Base-by-base conservation (phyloP, 2,888 invertebrate species). In the Odontothrips loti region DNA sequence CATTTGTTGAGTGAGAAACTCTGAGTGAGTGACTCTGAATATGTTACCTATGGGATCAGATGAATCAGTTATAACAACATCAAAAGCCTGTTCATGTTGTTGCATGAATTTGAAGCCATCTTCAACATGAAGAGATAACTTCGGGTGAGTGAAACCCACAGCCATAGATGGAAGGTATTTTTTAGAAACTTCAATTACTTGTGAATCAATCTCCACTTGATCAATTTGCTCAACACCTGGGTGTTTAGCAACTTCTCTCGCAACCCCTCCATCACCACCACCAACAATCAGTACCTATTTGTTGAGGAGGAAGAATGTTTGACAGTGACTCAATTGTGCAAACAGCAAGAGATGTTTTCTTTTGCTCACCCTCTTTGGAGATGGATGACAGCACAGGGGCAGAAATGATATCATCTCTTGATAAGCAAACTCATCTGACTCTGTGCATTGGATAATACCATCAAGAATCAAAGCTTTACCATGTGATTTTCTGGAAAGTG, bases 381-480 rank as follows among this genome's bases (percentile, higher is more conserved):
- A 92, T 9, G 94, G 93, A 88, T 99, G 99, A 84, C 93, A 93
- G 86, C 95, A 96, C 1, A 99, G 88, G 0, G 99, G 97, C 79
- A 99, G 88, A 87, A 97, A 97, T 0, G 97, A 92, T 85, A 99
- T 96, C 98, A 98, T 98, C 89, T 99, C 99, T 88, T 99, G 99
- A 87, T 99, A 99, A 0, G 98, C 92, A 88, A 96, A 98, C 87
- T 99, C 99, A 89, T 99, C 99, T 84, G 92, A 91, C 87, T 98
- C 94, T 0, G 98, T 96, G 86, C 97, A 98, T 87, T 99, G 99
- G 84, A 99, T 97, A 47, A 98, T 95, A 43, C 97, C 98, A 88
- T 99, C 99, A 78, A 99, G 89, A 2, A 98, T 93, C 79, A 99
- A 88, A 1, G 94, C 96, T 85, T 90, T 93, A 0, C 99, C 99